Base-by-base conservation (phyloP, 1,140 invertebrate genomes). In the Geopemphigus sp. region DNA sequence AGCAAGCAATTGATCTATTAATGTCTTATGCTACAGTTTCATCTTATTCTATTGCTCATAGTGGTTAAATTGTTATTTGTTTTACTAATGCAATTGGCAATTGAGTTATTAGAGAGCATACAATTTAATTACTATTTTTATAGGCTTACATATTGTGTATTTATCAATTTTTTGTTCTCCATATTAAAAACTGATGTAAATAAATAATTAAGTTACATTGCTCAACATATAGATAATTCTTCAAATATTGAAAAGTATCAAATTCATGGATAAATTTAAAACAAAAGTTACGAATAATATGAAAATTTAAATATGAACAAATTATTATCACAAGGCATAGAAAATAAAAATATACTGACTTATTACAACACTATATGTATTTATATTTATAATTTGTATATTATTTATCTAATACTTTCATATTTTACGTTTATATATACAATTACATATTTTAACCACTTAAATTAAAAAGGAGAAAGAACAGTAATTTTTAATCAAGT, bases 1-100 rank as follows among this genome's bases (percentile, higher is more conserved):
- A 92, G 84, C 95, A 97, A 86, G 94, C 95, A 29, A 92, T 95
- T 22, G 90, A 94, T 83, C 91, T 93, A 4, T 86, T 98, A 22
- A 89, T 96, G 87, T 92, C 94, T 8, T 93, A 96, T 85, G 94
- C 95, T 8, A 90, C 91, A 61, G 17, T 17, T 11, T 24, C n/a
- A 47, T 45, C 73, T 8, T 24, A 22, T 57, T 22, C 73, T 22
- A 22, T n/a, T 76, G 8, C 17, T 12, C 12, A 59, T 59, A 54
- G 5, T 14, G 24, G 22, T 68, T 68, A 11, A 68, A 50, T 24
- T 70, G 11, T 59, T 70, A 26, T 15, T 50, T 17, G 10, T 70
- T 70, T 8, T 53, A 11, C 8, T 68, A 68, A 47, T 64, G 8
- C 6, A 15, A 6, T n/a, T 1, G 17, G 26, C 22, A 50, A 11